These are phyloP conservation scores for Coregonus suidteri DNA, from an alignment of 2,797 vertebrate species.

Conservation along the genomic window DNA sequence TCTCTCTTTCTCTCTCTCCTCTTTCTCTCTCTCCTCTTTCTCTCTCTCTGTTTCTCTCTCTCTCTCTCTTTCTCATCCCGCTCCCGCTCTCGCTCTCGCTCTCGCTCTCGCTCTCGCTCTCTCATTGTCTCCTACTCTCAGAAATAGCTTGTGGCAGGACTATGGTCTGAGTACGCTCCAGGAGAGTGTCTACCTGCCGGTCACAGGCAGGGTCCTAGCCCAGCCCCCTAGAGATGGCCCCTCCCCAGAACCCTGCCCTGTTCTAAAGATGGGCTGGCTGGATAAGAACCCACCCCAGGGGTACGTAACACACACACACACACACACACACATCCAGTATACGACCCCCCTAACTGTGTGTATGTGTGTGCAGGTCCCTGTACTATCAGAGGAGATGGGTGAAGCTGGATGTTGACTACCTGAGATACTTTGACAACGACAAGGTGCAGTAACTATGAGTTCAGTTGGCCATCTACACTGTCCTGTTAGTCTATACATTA, in stretches of 20 bases:
- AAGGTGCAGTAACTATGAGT: slow-evolving; percentile 75
- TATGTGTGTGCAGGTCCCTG: slow-evolving; percentile 76
- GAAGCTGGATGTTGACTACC: slow-evolving; percentile 84
- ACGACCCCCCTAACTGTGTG: too few species aligned
- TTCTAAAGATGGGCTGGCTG: slow-evolving; percentile 90
- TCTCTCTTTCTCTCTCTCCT: neutral
- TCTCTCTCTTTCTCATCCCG: neutral
- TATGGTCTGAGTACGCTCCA: slow-evolving; percentile 40
- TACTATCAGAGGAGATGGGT: slow-evolving; percentile 97
- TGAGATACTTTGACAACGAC: slow-evolving; percentile 91
- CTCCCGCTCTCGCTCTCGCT: neutral
- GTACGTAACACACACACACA: slow-evolving; percentile 66
- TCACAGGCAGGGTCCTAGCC: slow-evolving; percentile 19
- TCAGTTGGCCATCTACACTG: too few species aligned
- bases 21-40: neutral
- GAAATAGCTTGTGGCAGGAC: slow-evolving; percentile 56
- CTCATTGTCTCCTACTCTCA: slow-evolving; percentile 9
- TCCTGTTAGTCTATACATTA: too few species aligned
- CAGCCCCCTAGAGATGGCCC: slow-evolving; percentile 54
- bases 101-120: slow-evolving; percentile 1
- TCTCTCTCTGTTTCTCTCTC: slow-evolving; percentile 3
- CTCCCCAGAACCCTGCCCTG: slow-evolving; percentile 53
- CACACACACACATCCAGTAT: neutral
- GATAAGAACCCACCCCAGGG: slow-evolving; percentile 94
- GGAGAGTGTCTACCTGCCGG: slow-evolving; percentile 64